Percentiles rank a stretch among this genome's conserved stretches.
Evolutionary conservation across 2,113 vertebrate species (phyloP).

Genomic region (Rhadina sibilatrix): DNA sequence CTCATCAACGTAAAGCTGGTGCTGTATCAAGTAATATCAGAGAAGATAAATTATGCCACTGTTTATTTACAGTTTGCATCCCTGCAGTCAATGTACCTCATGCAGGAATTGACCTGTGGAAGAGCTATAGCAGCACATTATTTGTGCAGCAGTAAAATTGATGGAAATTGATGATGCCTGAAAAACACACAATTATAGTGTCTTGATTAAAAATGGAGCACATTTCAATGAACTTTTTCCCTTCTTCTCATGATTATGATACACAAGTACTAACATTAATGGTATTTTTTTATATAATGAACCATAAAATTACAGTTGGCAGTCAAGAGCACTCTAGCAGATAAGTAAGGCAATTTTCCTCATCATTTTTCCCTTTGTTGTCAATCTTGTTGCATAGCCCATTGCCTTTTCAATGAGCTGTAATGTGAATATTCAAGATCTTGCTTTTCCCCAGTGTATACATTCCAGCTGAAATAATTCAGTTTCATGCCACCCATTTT

Average conservation of each 20-base stretch:
- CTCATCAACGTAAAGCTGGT: conserved; percentile 19
- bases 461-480: conserved; percentile 52
- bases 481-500: conserved; percentile 41
- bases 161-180: conserved; percentile 67
- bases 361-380: conserved; percentile 74
- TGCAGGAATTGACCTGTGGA: conserved; percentile 61
- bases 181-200: conserved; percentile 65
- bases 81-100: neutral
- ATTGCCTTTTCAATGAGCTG: conserved; percentile 72
- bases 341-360: conserved; percentile 77
- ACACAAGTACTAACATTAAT: conserved; percentile 65
- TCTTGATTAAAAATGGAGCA: conserved; percentile 70
- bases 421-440: conserved; percentile 67
- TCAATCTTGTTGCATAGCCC: conserved; percentile 70
- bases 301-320: conserved; percentile 72
- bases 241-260: conserved; percentile 52
- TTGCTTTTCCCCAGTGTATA: conserved; percentile 27
- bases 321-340: conserved; percentile 71
- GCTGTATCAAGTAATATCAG: conserved; percentile 30
- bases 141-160: conserved; percentile 57
- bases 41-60: conserved; percentile 26
- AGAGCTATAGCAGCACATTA: conserved; percentile 36
- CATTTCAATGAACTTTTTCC: conserved; percentile 54
- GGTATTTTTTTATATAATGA: conserved; percentile 72
- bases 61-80: conserved; percentile 56